phyloP scores from a whole-genome alignment of 2,797 vertebrate genomes.

The Arctocebus calabarensis region DNA sequence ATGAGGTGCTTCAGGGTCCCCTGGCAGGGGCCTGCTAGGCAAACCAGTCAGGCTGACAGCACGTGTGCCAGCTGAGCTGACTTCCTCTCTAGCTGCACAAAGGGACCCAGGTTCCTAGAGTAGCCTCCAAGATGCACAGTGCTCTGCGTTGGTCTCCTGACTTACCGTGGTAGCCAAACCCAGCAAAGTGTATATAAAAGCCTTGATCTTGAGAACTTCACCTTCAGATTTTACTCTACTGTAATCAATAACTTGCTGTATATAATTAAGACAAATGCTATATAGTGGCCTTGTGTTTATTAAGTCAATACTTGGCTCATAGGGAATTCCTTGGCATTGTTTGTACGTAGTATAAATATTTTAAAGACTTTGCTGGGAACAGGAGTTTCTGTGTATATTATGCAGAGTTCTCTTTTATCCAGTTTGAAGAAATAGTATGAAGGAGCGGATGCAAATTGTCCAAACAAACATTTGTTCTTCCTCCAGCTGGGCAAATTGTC shows the following conservation, averaged over 20 bases:
- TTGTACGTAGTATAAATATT: conserved; percentile 89
- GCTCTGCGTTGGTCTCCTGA: accelerated
- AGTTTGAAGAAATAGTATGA: conserved; percentile 81
- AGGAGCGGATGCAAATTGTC: conserved; percentile 88
- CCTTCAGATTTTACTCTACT: conserved; percentile 72
- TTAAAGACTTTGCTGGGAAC: conserved; percentile 86
- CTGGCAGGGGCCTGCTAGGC: neutral
- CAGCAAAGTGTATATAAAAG: neutral
- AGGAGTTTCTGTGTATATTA: conserved; percentile 87
- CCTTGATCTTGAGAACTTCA: conserved; percentile 33
- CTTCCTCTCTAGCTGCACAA: neutral
- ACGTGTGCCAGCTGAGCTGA: accelerated
- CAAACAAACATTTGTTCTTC: conserved; percentile 88
- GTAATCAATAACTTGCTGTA: conserved; percentile 83
- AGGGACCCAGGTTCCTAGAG: neutral
- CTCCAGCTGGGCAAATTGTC: conserved; percentile 83
- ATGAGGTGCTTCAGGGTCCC: neutral
- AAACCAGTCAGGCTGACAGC: neutral
- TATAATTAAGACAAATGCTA: conserved; percentile 85
- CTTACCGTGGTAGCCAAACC: neutral
- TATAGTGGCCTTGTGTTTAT: conserved; percentile 87
- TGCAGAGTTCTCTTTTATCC: conserved; percentile 84
- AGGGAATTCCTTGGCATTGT: conserved; percentile 88
- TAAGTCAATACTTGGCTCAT: conserved; percentile 81
- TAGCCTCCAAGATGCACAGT: accelerated